phyloP scores from a whole-genome alignment of 2,797 vertebrate genomes.

The Pangasius macronema region DNA sequence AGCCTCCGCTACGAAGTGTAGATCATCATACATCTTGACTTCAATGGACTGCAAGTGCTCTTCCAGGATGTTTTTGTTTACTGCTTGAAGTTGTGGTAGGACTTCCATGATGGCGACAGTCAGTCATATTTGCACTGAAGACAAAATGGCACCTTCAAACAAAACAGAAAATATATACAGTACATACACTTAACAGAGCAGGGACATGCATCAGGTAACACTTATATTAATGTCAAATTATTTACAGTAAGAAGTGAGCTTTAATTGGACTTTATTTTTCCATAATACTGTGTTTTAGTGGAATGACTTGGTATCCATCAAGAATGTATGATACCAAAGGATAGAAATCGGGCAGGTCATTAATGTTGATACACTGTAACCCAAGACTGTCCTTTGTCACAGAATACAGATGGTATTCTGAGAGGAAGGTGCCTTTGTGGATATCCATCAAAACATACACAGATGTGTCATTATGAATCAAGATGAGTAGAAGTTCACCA shows the following conservation, averaged over 20 bases:
- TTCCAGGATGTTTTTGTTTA: conserved; percentile 37
- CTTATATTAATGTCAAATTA: conserved; percentile 10
- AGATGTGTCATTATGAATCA: conserved; percentile 41
- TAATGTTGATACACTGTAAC: conserved; percentile 43
- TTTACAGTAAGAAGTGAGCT: background rate
- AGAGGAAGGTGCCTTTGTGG: conserved; percentile 44
- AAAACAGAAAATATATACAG: background rate
- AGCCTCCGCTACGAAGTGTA: background rate
- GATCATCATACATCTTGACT: conserved; percentile 34
- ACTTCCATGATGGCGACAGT: conserved; percentile 20
- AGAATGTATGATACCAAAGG: conserved; percentile 2
- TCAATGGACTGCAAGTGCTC: conserved; percentile 35
- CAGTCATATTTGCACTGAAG: conserved; percentile 40
- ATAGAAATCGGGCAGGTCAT: conserved; percentile 30
- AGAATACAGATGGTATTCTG: conserved; percentile 49
- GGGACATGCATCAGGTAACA: background rate
- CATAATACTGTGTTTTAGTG: conserved; percentile 2
- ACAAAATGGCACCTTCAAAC: background rate
- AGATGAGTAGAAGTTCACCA: conserved; percentile 43
- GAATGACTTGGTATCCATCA: conserved; percentile 8
- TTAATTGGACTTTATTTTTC: background rate
- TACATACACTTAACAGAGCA: background rate
- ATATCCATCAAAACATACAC: conserved; percentile 45
- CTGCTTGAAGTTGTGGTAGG: conserved; percentile 31
- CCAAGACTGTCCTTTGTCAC: conserved; percentile 42